Evolutionary conservation across 2,113 vertebrate species (phyloP).

Genomic region (Ailurus styani): DNA sequence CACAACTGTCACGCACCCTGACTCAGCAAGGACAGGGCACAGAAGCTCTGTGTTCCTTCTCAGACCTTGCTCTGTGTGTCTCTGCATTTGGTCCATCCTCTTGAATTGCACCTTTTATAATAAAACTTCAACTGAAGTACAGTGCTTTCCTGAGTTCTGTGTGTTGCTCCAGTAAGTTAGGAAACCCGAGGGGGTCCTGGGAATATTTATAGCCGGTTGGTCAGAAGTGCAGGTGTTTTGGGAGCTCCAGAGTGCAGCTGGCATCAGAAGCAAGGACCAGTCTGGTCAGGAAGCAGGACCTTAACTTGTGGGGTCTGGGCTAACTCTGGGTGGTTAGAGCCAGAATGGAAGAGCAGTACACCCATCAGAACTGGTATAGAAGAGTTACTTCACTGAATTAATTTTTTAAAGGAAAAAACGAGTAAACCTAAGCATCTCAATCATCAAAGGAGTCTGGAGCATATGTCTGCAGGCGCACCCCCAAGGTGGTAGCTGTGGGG

Average conservation of each 20-base stretch:
- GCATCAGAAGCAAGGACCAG: background rate
- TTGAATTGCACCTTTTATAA: background rate
- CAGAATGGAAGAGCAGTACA: background rate
- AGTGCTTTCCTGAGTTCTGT: background rate
- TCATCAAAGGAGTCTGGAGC: background rate
- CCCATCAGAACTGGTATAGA: background rate
- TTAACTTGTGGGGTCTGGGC: background rate
- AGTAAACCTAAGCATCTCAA: background rate
- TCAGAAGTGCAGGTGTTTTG: background rate
- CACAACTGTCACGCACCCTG: fast-evolving
- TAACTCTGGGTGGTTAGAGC: background rate
- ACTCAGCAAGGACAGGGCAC: background rate
- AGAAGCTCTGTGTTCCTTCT: too few species aligned
- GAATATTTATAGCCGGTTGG: background rate
- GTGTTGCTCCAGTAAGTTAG: background rate
- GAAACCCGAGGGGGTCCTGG: background rate
- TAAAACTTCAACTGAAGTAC: background rate
- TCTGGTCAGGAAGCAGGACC: background rate
- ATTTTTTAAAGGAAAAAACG: background rate
- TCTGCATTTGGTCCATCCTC: background rate
- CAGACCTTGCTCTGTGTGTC: background rate
- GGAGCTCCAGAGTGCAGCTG: background rate
- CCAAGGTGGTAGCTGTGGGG: fast-evolving
- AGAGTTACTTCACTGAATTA: background rate
- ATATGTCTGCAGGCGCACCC: too few species aligned